A percentile compares a stretch with the other conserved stretches of the same genome.
Conservation (phyloP, 2,888 invertebrate species). For the Patella caerulea region DNA sequence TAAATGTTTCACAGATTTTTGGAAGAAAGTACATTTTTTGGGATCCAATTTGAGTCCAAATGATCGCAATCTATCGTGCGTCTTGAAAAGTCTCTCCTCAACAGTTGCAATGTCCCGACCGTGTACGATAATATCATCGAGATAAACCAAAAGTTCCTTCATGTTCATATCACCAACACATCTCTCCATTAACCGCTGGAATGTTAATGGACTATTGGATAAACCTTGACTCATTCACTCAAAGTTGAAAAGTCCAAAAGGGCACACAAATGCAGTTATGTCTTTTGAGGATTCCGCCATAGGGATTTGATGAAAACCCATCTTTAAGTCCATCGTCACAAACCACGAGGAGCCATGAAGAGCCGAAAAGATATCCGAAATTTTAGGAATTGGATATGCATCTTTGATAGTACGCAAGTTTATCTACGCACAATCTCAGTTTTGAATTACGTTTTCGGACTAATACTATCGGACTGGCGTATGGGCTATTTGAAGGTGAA, state of each 20-base stretch:
- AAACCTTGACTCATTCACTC: conserved; percentile 11
- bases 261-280: conserved; percentile 14
- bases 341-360: conserved; percentile 14
- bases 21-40: conserved; percentile 13
- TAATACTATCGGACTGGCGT: conserved; percentile 13
- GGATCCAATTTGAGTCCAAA: conserved; percentile 21
- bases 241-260: conserved; percentile 16
- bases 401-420: conserved; percentile 11
- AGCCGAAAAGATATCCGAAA: conserved; percentile 17
- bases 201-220: conserved; percentile 13
- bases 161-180: conserved; percentile 25
- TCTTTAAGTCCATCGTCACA: conserved; percentile 6
- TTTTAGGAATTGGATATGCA: conserved; percentile 12
- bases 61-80: neutral
- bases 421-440: conserved; percentile 11
- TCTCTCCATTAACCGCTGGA: conserved; percentile 20
- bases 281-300: conserved; percentile 13
- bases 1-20: conserved; percentile 6
- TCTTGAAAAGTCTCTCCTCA: neutral
- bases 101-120: conserved; percentile 8
- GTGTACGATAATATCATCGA: conserved; percentile 19
- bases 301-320: conserved; percentile 16
- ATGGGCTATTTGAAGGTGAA: conserved; percentile 11
- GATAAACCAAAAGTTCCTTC: conserved; percentile 18
- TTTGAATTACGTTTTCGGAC: conserved; percentile 1